Evolutionary conservation across 2,797 vertebrate species (phyloP).

Genomic region (Sarcophilus harrisii): DNA sequence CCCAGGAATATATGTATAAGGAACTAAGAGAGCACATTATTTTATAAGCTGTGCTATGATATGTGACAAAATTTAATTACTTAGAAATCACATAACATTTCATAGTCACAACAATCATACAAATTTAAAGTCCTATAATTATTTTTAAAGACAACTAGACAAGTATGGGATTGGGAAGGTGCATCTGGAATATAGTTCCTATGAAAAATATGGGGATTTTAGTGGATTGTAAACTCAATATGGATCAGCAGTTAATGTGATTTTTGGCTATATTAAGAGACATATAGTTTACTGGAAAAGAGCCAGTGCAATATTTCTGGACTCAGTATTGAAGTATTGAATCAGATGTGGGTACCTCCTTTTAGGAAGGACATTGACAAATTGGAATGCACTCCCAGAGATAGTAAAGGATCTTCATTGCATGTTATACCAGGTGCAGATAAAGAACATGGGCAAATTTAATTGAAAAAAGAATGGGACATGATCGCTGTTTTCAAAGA

Average conservation of each 20-base stretch:
- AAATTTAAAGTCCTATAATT: background rate
- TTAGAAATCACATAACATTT: background rate
- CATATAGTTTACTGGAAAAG: background rate
- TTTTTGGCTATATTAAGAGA: background rate
- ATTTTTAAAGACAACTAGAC: background rate
- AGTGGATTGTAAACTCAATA: background rate
- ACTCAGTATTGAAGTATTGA: no score
- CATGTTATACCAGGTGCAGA: background rate
- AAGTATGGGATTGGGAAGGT: background rate
- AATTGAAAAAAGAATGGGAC: background rate
- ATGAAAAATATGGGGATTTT: background rate
- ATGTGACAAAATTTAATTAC: background rate
- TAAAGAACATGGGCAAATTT: background rate
- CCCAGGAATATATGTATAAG: background rate
- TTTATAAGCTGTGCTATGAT: background rate
- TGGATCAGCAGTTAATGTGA: background rate
- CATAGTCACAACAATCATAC: background rate
- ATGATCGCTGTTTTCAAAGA: background rate
- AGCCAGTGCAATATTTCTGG: background rate
- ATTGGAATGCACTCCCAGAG: background rate
- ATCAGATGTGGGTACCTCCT: background rate
- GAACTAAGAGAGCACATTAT: background rate
- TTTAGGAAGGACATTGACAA: background rate
- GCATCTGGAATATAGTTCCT: background rate
- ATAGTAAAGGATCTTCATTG: background rate